Percentiles rank a stretch among this genome's conserved stretches.
phyloP scores from a whole-genome alignment of 2,113 vertebrate species.

The Ursus arctos region DNA sequence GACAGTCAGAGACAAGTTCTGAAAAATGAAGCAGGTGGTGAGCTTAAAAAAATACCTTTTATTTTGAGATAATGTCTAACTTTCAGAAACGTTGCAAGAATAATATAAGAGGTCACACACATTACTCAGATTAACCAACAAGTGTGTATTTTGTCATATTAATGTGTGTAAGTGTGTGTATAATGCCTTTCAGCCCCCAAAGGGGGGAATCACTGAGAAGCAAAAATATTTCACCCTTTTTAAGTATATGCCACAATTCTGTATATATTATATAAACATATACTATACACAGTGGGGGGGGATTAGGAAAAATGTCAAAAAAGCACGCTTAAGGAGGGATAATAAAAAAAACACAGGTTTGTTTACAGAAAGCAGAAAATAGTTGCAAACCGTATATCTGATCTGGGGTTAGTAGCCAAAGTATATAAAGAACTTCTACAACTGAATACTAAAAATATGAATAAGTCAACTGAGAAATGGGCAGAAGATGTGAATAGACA shows the following conservation, averaged over 20 bases:
- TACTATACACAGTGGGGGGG: background rate
- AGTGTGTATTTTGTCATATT: background rate
- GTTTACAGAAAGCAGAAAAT: background rate
- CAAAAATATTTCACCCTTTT: background rate
- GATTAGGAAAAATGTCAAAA: background rate
- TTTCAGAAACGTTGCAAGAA: background rate
- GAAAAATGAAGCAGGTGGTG: background rate
- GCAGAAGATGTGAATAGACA: too few species aligned
- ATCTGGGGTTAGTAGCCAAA: background rate
- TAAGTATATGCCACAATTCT: background rate
- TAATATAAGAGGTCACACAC: background rate
- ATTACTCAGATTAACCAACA: background rate
- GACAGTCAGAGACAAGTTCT: background rate
- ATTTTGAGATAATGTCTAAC: background rate
- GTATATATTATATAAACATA: background rate
- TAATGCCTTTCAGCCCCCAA: background rate
- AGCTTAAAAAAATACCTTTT: background rate
- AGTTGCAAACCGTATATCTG: background rate
- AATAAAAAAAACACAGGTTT: background rate
- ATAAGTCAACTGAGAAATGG: too few species aligned
- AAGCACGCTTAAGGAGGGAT: accelerated
- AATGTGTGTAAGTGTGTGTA: background rate
- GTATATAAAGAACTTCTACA: too few species aligned
- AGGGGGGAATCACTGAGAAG: background rate
- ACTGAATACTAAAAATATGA: too few species aligned